These are phyloP conservation scores for Labeo rohita DNA, from an alignment of 2,113 vertebrate species.

Conservation along the genomic window DNA sequence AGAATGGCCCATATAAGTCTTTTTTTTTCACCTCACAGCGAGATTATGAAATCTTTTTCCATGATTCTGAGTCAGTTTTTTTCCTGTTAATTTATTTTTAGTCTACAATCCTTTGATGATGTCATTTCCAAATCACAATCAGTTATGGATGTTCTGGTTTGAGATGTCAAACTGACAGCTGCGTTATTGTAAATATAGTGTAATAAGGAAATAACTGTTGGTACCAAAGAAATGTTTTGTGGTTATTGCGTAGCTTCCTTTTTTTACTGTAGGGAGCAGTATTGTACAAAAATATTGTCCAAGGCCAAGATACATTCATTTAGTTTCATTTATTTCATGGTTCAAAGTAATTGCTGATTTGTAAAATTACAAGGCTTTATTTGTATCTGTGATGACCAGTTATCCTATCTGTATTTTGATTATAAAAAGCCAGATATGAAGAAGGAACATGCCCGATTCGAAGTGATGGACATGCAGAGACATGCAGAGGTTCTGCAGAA, in stretches of 20 bases:
- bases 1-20: not conserved
- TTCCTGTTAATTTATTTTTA: not conserved
- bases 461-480: not conserved
- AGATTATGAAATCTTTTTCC: not conserved
- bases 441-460: not conserved
- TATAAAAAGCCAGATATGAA: not conserved
- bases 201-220: not conserved
- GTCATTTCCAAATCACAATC: not conserved
- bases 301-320: not conserved
- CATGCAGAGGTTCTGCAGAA: not conserved
- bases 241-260: not conserved
- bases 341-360: not conserved
- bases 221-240: not conserved
- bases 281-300: slow-evolving; percentile 24
- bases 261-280: slow-evolving; percentile 35
- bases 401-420: not conserved
- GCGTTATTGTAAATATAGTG: not conserved
- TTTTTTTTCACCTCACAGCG: not conserved
- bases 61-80: not conserved
- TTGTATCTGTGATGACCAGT: not conserved
- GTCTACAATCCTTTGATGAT: not conserved
- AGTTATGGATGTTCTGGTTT: not conserved
- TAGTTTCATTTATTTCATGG: not conserved
- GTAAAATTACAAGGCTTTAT: not conserved
- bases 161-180: not conserved